Conservation (phyloP, 2,888 invertebrate species). For the Sesamia inferens region DNA sequence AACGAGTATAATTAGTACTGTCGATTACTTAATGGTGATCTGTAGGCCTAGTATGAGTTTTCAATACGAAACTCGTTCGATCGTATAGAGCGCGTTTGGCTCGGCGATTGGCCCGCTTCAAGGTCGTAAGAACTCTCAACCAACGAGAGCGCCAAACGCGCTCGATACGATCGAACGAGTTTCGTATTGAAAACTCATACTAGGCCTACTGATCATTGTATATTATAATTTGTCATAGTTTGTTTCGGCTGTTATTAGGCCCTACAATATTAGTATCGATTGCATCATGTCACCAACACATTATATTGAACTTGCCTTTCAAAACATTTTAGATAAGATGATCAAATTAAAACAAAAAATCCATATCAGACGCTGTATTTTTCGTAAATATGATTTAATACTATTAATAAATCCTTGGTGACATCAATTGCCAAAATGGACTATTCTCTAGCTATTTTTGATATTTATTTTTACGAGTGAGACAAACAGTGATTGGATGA, state of each 20-base stretch:
- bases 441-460: conserved; percentile 11
- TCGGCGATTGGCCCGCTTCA: too few species aligned
- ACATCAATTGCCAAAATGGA: conserved; percentile 29
- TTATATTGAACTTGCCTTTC: conserved; percentile 49
- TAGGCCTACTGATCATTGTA: background rate
- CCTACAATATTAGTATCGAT: conserved; percentile 37
- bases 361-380: conserved; percentile 34
- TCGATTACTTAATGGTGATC: too few species aligned
- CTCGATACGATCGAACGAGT: too few species aligned
- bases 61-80: too few species aligned
- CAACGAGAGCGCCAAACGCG: too few species aligned
- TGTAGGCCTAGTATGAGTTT: too few species aligned
- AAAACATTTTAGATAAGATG: conserved; percentile 60
- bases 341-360: conserved; percentile 44
- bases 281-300: conserved; percentile 50
- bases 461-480: background rate
- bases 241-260: too few species aligned
- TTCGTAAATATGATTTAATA: conserved; percentile 31
- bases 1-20: too few species aligned
- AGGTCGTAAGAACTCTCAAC: too few species aligned
- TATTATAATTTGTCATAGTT: conserved; percentile 10
- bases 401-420: conserved; percentile 26
- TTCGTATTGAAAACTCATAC: too few species aligned
- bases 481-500: background rate
- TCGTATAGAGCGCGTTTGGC: too few species aligned